Conservation (phyloP, 2,797 vertebrate genomes). For the Xenopus petersii region DNA sequence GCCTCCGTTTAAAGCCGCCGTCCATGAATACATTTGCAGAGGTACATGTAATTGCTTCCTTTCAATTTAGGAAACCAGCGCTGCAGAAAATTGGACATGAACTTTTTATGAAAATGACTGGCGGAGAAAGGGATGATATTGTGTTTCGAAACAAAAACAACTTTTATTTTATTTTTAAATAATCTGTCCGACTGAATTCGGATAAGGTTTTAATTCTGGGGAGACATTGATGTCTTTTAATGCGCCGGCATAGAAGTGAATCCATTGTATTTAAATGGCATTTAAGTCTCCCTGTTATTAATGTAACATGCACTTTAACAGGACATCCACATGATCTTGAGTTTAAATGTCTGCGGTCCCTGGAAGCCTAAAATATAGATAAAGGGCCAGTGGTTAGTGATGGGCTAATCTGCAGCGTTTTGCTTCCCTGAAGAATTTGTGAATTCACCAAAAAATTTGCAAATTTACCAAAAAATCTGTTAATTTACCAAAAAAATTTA, state of each 20-base stretch:
- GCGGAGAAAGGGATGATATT: slow-evolving; percentile 17
- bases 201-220: slow-evolving; percentile 21
- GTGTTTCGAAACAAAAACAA: slow-evolving; percentile 28
- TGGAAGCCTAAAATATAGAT: too few species aligned
- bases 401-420: too few species aligned
- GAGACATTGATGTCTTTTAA: slow-evolving; percentile 7
- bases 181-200: slow-evolving; percentile 33
- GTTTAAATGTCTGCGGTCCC: too few species aligned
- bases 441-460: too few species aligned
- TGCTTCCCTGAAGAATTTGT: too few species aligned
- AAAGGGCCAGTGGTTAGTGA: too few species aligned
- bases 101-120: slow-evolving; percentile 40
- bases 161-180: slow-evolving; percentile 22
- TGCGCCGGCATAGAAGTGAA: not conserved
- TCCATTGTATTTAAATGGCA: not conserved
- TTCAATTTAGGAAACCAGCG: slow-evolving; percentile 48
- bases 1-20: slow-evolving; percentile 11
- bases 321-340: too few species aligned
- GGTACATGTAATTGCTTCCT: slow-evolving; percentile 47
- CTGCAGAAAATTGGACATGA: slow-evolving; percentile 45
- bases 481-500: too few species aligned
- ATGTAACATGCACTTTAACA: too few species aligned
- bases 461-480: too few species aligned
- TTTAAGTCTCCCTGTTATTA: too few species aligned
- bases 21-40: slow-evolving; percentile 36